phyloP scores from a whole-genome alignment of 2,888 invertebrate genomes.

The Punctoribates punctum region DNA sequence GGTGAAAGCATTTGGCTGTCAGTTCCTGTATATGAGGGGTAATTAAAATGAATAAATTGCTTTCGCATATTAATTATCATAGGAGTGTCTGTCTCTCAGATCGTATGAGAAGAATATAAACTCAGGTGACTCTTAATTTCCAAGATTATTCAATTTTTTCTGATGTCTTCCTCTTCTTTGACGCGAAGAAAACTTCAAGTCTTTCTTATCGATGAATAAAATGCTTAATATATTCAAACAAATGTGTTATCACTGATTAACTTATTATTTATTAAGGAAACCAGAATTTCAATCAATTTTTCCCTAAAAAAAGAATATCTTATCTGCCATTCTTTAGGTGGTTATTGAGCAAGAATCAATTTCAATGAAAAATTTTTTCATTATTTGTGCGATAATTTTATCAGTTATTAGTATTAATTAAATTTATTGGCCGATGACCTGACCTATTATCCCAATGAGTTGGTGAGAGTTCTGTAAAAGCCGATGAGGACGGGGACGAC shows the following conservation, averaged over 20 bases:
- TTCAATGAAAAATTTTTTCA: too few species aligned
- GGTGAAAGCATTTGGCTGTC: conserved; percentile 30
- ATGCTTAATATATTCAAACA: too few species aligned
- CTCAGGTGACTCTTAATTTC: neutral
- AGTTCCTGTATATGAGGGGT: conserved; percentile 25
- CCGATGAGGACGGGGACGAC: neutral
- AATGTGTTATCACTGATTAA: too few species aligned
- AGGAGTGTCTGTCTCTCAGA: neutral
- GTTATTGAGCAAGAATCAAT: too few species aligned
- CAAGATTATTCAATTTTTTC: neutral
- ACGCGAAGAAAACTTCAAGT: too few species aligned
- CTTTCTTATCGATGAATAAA: too few species aligned
- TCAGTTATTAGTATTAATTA: neutral
- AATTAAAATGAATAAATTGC: conserved; percentile 4
- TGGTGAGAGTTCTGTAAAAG: neutral
- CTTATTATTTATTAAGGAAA: too few species aligned
- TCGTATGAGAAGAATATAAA: neutral
- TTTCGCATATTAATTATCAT: conserved; percentile 28
- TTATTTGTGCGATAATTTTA: too few species aligned
- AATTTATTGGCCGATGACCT: conserved; percentile 24
- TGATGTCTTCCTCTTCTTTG: too few species aligned
- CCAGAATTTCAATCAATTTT: too few species aligned
- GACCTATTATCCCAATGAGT: conserved; percentile 15
- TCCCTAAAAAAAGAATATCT: too few species aligned
- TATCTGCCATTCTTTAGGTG: too few species aligned